Evolutionary conservation across 2,888 invertebrate genomes (phyloP), one percentile per base, ranked within the genome.

Genomic region (Pandemis cinnamomeana): DNA sequence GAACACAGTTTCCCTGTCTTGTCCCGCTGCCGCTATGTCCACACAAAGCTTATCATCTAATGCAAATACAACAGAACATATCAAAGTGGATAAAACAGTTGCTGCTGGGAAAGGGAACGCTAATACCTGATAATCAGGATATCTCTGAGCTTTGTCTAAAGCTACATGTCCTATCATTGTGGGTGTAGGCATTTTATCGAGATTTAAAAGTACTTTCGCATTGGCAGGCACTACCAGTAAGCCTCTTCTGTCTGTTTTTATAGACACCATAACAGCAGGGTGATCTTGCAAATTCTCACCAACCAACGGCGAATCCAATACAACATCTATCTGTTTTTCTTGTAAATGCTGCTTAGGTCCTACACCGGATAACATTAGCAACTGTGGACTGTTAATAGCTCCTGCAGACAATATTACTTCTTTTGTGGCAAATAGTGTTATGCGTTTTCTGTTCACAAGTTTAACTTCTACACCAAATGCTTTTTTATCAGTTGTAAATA

Each of bases 361-460:
- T 27, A 91, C 81, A 2, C 91, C 90, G 3, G 90, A 91, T 7
- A 89, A 72, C 89, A 91, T 89, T 7, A 91, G 76, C 7, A 91
- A 60, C 68, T 89, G 84, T 0, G 91, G 90, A 66, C 83, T 86
- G 55, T 84, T 88, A 1, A 90, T 77, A 13, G 86, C 78, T 3
- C 90, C 90, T 8, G 89, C 87, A 13, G 89, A 90, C 67, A 91
- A 46, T 41, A 91, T 82, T 0, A 90, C 80, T 82, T 91, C 91
- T 70, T 83, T 85, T 1, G 27, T 80, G 13, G 84, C 83, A 6
- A 64, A 77, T 0, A 88, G 10, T 5, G 53, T 78, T 42, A 82
- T 77, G 10, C 82, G 53, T 42, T 76, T 67, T 11, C 80, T 80
- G 67, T 77, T 78, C 5, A 79, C 62, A 55, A 85, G 76, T 70